Conservation (phyloP, 2,888 invertebrate species). For the Caenorhabditis wallacei region DNA sequence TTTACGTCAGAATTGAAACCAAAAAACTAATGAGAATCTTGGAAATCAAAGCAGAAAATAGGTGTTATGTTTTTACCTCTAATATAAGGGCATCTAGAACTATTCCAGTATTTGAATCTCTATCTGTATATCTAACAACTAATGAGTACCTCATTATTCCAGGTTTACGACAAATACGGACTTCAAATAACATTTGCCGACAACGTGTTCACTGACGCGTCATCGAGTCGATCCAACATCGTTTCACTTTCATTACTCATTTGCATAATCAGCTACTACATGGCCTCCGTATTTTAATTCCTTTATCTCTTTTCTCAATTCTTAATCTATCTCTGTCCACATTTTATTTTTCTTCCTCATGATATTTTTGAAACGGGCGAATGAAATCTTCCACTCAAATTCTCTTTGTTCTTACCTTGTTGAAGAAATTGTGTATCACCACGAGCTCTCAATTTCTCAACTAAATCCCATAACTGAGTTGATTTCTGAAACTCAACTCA, state of each 20-base stretch:
- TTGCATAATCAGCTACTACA: constrained; percentile 33
- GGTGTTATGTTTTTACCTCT: too few species aligned
- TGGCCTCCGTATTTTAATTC: constrained; percentile 23
- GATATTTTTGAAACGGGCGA: constrained; percentile 50
- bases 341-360: constrained; percentile 12
- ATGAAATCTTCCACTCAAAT: constrained; percentile 25
- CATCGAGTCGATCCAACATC: constrained; percentile 36
- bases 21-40: too few species aligned
- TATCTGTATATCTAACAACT: too few species aligned
- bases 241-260: constrained; percentile 25
- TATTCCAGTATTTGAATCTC: too few species aligned
- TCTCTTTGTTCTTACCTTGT: constrained; percentile 67
- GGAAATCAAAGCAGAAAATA: too few species aligned
- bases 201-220: constrained; percentile 59
- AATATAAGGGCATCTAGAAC: too few species aligned
- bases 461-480: constrained; percentile 80
- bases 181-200: constrained; percentile 58
- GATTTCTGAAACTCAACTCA: constrained; percentile 73
- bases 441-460: constrained; percentile 76
- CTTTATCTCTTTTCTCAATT: constrained; percentile 6
- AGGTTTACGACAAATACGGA: constrained; percentile 64
- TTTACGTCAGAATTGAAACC: neutral
- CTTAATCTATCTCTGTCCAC: neutral
- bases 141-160: constrained; percentile 19
- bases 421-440: constrained; percentile 76